phyloP scores from a whole-genome alignment of 37 sponge, comb jelly and placozoan species.

The Halisarca cf. caerulea region DNA sequence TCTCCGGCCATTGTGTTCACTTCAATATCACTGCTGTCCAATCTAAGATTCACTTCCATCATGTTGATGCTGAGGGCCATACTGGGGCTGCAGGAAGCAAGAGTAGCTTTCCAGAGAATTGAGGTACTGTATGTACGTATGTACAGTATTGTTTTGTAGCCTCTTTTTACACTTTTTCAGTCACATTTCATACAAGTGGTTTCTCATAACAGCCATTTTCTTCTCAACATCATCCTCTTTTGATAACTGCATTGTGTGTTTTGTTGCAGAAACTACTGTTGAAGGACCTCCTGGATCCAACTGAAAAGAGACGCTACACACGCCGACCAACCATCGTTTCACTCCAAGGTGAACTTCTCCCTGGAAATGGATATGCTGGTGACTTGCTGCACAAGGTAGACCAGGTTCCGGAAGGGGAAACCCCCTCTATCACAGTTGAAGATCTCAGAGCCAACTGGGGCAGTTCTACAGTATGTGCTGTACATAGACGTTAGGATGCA shows the following conservation, averaged over 20 bases:
- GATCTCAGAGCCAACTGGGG: background rate
- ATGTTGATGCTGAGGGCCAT: slow-evolving; percentile 30
- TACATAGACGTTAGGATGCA: no score
- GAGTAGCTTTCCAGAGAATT: slow-evolving; percentile 66
- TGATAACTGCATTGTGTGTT: no score
- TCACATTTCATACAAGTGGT: no score
- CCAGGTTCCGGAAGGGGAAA: background rate
- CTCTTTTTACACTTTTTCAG: no score
- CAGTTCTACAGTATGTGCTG: background rate
- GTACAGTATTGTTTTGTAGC: no score
- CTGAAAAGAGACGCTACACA: background rate
- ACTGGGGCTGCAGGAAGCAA: slow-evolving; percentile 48
- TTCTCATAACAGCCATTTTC: no score
- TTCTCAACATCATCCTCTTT: no score
- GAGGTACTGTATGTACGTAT: slow-evolving; percentile 31
- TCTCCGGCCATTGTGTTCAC: slow-evolving; percentile 62
- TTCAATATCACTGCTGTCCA: slow-evolving; percentile 39
- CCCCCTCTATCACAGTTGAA: slow-evolving; percentile 1
- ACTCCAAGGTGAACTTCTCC: no score
- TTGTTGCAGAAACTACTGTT: background rate
- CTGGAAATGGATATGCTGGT: no score
- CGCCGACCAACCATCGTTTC: no score
- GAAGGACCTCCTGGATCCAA: background rate
- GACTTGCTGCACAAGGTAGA: no score
- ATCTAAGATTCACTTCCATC: slow-evolving; percentile 38